Evolutionary conservation across 1,140 invertebrate genomes (phyloP).

Genomic region (Plutomurus gul): DNA sequence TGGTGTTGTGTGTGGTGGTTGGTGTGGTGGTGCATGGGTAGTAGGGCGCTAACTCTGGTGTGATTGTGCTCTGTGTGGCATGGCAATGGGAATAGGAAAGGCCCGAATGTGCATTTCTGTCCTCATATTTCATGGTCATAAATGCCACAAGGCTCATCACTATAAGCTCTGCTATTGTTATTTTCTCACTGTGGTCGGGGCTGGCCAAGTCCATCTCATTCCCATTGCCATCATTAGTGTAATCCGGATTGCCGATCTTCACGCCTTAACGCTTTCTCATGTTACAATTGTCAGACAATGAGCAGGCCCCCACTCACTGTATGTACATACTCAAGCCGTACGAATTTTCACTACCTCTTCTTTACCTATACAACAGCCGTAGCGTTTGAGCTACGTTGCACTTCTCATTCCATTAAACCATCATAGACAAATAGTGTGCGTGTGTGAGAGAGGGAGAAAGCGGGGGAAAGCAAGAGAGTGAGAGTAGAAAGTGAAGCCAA

Average conservation of each 20-base stretch:
- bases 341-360: too few relatives aligned
- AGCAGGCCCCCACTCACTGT: too few relatives aligned
- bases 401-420: too few relatives aligned
- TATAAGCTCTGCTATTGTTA: conserved; percentile 20
- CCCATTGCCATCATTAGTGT: conserved; percentile 16
- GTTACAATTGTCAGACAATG: background rate
- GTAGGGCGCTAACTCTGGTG: background rate
- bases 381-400: too few relatives aligned
- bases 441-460: too few relatives aligned
- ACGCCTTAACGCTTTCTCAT: background rate
- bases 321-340: too few relatives aligned
- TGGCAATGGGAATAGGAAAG: background rate
- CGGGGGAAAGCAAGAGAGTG: too few relatives aligned
- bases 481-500: too few relatives aligned
- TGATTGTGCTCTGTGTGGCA: background rate
- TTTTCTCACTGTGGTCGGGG: background rate
- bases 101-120: conserved; percentile 2
- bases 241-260: background rate
- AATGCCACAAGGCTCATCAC: conserved; percentile 31
- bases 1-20: background rate
- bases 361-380: too few relatives aligned
- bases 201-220: background rate
- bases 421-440: too few relatives aligned
- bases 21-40: background rate
- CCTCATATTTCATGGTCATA: conserved; percentile 32